Evolutionary conservation across 2,113 vertebrate species (phyloP).

Genomic region (Ammodramus savannarum): DNA sequence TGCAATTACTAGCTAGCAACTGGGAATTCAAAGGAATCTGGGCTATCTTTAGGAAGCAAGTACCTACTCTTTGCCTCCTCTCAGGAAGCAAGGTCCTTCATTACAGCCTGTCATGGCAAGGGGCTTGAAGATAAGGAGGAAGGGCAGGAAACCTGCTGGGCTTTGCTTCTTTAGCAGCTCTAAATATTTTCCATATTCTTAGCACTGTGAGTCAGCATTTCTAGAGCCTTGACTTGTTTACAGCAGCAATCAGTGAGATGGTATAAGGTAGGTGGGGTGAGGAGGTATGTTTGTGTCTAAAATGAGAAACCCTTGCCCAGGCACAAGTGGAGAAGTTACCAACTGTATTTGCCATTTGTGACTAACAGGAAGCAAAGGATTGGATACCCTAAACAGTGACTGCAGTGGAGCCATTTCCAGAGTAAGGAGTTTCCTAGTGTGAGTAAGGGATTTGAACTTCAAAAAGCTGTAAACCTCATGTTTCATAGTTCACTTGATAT

Average conservation of each 20-base stretch:
- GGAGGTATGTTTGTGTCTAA: background rate
- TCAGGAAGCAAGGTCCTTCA: constrained; percentile 26
- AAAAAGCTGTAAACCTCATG: background rate
- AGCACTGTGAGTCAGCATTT: constrained; percentile 52
- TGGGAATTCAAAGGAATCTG: background rate
- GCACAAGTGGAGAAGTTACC: background rate
- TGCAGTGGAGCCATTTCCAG: background rate
- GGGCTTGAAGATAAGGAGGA: constrained; percentile 22
- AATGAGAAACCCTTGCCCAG: constrained; percentile 11
- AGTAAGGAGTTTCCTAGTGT: background rate
- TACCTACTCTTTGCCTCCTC: background rate
- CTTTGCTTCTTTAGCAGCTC: constrained; percentile 15
- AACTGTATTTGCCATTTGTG: background rate
- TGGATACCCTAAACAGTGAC: background rate
- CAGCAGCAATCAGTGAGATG: background rate
- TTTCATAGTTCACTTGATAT: background rate
- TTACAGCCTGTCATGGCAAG: background rate
- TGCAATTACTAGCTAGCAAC: background rate
- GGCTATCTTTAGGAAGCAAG: constrained; percentile 34
- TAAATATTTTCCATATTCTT: background rate
- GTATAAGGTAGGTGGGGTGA: background rate
- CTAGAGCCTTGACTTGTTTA: constrained; percentile 11
- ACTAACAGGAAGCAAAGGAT: background rate
- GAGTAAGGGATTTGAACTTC: background rate
- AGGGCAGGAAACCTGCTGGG: constrained; percentile 2